phyloP scores from a whole-genome alignment of 2,113 vertebrate species.

The Perca flavescens region DNA sequence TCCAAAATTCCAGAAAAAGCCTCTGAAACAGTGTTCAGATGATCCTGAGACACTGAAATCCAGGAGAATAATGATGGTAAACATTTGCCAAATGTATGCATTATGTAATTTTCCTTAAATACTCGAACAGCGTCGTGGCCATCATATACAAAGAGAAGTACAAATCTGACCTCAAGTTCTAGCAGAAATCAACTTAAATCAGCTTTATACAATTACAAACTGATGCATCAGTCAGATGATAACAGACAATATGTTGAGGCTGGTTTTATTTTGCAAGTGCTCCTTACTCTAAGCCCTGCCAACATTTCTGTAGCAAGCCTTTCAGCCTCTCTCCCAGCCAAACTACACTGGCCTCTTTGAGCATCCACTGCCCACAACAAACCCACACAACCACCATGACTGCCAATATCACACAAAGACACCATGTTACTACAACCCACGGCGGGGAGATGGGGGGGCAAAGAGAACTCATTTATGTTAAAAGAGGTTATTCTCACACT shows the following conservation, averaged over 20 bases:
- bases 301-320: constrained; percentile 43
- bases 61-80: background rate
- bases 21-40: background rate
- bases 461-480: constrained; percentile 33
- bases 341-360: constrained; percentile 77
- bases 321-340: constrained; percentile 54
- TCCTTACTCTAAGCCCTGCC: background rate
- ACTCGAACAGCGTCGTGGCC: background rate
- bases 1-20: background rate
- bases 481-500: constrained; percentile 49
- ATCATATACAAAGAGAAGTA: background rate
- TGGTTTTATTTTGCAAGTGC: constrained; percentile 19
- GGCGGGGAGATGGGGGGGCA: constrained; percentile 39
- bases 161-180: background rate
- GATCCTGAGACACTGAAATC: background rate
- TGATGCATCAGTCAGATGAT: background rate
- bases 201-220: background rate
- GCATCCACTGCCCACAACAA: constrained; percentile 77
- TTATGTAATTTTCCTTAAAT: background rate
- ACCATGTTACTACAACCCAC: constrained; percentile 78
- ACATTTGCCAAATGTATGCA: background rate
- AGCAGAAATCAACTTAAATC: background rate
- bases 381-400: constrained; percentile 74
- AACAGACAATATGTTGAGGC: constrained; percentile 25
- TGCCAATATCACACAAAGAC: constrained; percentile 77